Evolutionary conservation across 1,140 invertebrate species (phyloP).

Genomic region (Solenopsis fugax): DNA sequence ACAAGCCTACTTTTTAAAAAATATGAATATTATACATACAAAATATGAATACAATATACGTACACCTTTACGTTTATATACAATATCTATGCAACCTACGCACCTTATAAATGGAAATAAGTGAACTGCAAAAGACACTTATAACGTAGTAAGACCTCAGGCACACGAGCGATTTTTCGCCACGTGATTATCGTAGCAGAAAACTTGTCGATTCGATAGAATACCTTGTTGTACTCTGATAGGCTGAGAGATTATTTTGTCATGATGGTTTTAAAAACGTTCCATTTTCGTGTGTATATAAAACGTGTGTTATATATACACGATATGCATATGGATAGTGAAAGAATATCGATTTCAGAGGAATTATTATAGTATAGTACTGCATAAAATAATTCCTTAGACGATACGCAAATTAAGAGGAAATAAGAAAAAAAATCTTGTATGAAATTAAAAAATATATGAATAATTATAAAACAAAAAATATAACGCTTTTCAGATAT

Average conservation of each 20-base stretch:
- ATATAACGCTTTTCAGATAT: neutral
- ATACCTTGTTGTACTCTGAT: neutral
- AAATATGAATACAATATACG: slow-evolving; percentile 64
- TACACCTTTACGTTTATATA: slow-evolving; percentile 63
- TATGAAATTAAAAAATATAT: neutral
- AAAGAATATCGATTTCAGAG: neutral
- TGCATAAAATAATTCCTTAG: neutral
- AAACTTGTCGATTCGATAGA: neutral
- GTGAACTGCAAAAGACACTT: slow-evolving; percentile 39
- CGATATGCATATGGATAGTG: neutral
- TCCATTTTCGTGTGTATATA: neutral
- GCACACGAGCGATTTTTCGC: neutral
- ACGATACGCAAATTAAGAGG: slow-evolving; percentile 7
- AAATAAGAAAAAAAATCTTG: neutral
- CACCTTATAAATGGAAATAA: slow-evolving; percentile 44
- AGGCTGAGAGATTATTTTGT: slow-evolving; percentile 12
- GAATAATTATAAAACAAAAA: neutral
- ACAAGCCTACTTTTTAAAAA: slow-evolving; percentile 63
- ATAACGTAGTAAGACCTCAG: slow-evolving; percentile 9
- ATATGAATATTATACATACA: slow-evolving; percentile 67
- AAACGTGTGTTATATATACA: neutral
- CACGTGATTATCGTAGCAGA: neutral
- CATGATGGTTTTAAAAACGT: neutral
- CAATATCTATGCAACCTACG: slow-evolving; percentile 48
- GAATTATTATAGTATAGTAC: neutral